Evolutionary conservation across 2,797 vertebrate species (phyloP).

Genomic region (Vultur gryphus): DNA sequence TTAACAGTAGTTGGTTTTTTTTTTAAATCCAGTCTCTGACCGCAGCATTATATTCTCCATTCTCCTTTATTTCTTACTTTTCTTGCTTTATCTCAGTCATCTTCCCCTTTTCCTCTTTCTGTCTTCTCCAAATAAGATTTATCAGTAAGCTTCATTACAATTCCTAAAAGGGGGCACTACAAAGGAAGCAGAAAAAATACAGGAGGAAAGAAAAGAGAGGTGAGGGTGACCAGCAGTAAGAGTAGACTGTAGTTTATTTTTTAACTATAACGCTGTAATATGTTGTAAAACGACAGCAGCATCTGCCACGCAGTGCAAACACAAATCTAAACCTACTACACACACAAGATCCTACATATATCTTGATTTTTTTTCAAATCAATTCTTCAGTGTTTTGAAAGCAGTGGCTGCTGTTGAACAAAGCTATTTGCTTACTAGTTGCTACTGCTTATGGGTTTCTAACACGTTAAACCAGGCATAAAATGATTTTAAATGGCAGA

Average conservation of each 20-base stretch:
- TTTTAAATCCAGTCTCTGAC: background rate
- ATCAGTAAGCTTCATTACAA: background rate
- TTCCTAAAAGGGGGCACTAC: background rate
- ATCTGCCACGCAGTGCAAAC: background rate
- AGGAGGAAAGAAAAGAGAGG: background rate
- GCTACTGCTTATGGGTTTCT: background rate
- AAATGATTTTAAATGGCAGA: slow-evolving; percentile 19
- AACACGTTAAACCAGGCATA: background rate
- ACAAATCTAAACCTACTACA: background rate
- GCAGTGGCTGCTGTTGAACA: background rate
- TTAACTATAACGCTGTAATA: background rate
- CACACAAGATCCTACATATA: background rate
- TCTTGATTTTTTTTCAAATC: background rate
- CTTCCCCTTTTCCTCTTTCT: background rate
- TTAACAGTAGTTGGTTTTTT: background rate
- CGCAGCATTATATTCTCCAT: background rate
- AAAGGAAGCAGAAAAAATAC: background rate
- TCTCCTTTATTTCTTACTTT: background rate
- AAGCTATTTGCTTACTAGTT: background rate
- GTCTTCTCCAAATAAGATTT: background rate
- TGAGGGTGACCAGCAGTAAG: background rate
- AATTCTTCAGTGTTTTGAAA: background rate
- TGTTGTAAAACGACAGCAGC: background rate
- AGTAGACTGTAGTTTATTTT: background rate
- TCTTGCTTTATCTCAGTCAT: background rate